A percentile compares a stretch with the other conserved stretches of the same genome.
phyloP scores from a whole-genome alignment of 2,113 vertebrate genomes.

The Steatornis caripensis region DNA sequence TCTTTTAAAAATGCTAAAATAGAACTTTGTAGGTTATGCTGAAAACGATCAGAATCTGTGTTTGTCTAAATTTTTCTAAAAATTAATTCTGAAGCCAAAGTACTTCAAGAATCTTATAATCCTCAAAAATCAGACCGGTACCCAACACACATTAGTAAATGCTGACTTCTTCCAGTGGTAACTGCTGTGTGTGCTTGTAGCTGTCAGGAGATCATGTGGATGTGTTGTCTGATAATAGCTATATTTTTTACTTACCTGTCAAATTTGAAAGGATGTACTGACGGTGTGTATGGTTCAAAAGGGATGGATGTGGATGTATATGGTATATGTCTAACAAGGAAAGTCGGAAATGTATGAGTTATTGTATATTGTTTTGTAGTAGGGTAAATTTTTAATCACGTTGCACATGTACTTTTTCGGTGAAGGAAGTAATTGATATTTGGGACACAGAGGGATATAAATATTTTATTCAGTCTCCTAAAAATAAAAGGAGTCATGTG shows the following conservation, averaged over 20 bases:
- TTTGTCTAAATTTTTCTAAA: not conserved
- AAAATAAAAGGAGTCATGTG: conserved; percentile 64
- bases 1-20: not conserved
- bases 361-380: conserved; percentile 57
- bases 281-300: conserved; percentile 27
- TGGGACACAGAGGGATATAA: conserved; percentile 53
- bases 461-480: conserved; percentile 69
- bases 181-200: conserved; percentile 27
- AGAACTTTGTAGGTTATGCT: not conserved
- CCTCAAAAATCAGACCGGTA: not conserved
- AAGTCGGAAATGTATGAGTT: conserved; percentile 27
- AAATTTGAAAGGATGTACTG: conserved; percentile 47
- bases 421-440: conserved; percentile 64
- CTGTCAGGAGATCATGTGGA: conserved; percentile 63
- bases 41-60: not conserved
- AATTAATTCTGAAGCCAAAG: not conserved
- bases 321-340: not conserved
- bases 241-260: conserved; percentile 62
- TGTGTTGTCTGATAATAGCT: conserved; percentile 59
- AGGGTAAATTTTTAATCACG: conserved; percentile 68
- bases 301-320: not conserved
- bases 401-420: conserved; percentile 17
- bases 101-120: not conserved
- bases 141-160: not conserved
- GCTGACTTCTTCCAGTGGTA: not conserved